A percentile compares a stretch with the other conserved stretches of the same genome.
phyloP scores from a whole-genome alignment of 2,888 invertebrate genomes.

The Lymantria dispar region DNA sequence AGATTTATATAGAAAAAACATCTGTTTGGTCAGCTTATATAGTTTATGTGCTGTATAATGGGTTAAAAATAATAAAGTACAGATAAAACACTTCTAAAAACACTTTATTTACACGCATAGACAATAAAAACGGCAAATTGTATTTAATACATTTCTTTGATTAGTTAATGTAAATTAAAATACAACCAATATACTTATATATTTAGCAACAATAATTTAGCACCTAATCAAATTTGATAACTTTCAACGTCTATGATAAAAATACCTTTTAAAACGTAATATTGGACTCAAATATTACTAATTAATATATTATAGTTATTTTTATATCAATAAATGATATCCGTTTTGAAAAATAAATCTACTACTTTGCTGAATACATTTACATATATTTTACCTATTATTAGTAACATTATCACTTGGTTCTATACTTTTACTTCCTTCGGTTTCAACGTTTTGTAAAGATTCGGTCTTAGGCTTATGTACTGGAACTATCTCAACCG shows the following conservation, averaged over 20 bases:
- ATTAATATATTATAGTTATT: not conserved
- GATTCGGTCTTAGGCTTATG: slow-evolving; percentile 52
- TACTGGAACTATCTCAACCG: slow-evolving; percentile 66
- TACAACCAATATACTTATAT: slow-evolving; percentile 16
- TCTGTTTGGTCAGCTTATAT: too few relatives aligned
- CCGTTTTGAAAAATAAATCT: slow-evolving; percentile 9
- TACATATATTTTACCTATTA: slow-evolving; percentile 41
- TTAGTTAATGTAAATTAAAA: slow-evolving; percentile 46
- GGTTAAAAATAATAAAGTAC: not conserved
- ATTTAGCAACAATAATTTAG: slow-evolving; percentile 15
- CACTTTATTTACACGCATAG: slow-evolving; percentile 60
- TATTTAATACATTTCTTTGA: slow-evolving; percentile 34
- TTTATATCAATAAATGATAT: slow-evolving; percentile 4
- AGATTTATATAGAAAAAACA: too few relatives aligned
- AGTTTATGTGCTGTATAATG: too few relatives aligned
- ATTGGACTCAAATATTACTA: slow-evolving; percentile 2
- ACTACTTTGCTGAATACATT: slow-evolving; percentile 2
- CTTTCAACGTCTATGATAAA: slow-evolving; percentile 6
- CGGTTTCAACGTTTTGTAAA: slow-evolving; percentile 24
- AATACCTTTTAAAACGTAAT: slow-evolving; percentile 7
- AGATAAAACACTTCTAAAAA: slow-evolving; percentile 36
- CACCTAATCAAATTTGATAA: not conserved
- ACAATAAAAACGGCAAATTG: slow-evolving; percentile 39
- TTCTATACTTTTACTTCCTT: slow-evolving; percentile 43
- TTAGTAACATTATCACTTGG: slow-evolving; percentile 49